phyloP scores from a whole-genome alignment of 2,113 vertebrate genomes.

The Poeciliopsis prolifica region DNA sequence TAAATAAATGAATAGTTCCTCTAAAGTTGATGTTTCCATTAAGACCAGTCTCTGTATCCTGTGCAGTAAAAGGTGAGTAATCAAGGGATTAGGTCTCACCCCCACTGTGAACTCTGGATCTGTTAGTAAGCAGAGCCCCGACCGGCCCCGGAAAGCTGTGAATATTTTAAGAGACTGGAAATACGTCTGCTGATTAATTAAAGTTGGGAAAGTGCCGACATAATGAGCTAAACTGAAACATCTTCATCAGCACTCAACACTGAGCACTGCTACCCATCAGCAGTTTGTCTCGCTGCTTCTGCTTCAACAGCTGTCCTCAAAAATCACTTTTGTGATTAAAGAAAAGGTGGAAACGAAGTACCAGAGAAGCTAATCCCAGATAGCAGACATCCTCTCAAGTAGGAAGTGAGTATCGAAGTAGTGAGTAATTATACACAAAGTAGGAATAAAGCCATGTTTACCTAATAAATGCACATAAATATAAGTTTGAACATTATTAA shows the following conservation, averaged over 20 bases:
- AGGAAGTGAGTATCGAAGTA: conserved; percentile 36
- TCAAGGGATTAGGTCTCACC: conserved; percentile 51
- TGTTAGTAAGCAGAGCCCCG: conserved; percentile 51
- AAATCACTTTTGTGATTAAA: conserved; percentile 35
- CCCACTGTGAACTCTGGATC: conserved; percentile 59
- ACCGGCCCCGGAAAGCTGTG: conserved; percentile 65
- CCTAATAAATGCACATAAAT: conserved; percentile 48
- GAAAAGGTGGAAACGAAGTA: not conserved
- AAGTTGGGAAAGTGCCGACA: conserved; percentile 37
- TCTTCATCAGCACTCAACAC: conserved; percentile 13
- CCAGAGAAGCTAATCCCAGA: conserved; percentile 18
- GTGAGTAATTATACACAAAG: conserved; percentile 58
- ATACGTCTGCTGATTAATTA: conserved; percentile 72
- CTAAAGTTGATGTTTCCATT: conserved; percentile 1
- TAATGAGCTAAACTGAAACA: conserved; percentile 52
- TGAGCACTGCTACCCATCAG: conserved; percentile 26
- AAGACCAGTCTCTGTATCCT: conserved; percentile 4
- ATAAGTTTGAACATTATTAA: no score
- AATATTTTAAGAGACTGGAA: conserved; percentile 77
- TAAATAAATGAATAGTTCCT: not conserved
- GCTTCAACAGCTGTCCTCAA: conserved; percentile 10
- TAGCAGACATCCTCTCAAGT: conserved; percentile 28
- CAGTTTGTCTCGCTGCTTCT: conserved; percentile 1
- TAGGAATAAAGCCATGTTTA: conserved; percentile 33
- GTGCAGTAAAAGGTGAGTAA: conserved; percentile 53